Conservation (phyloP, 2,888 invertebrate species). For the Drosophila tanythrix region DNA sequence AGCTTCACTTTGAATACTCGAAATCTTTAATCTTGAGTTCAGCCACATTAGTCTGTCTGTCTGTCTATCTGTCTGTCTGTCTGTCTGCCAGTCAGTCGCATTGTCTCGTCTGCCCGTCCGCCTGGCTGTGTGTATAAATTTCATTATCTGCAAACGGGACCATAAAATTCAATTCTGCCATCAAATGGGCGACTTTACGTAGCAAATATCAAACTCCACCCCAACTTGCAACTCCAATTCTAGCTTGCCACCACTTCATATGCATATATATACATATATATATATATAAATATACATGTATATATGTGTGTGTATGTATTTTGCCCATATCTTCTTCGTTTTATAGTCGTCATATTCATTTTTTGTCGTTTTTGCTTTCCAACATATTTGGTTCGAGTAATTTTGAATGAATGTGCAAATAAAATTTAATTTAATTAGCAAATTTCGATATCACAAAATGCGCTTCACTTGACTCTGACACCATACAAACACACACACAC, state of each 20-base stretch:
- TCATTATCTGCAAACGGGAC: slow-evolving; percentile 77
- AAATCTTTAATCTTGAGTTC: not conserved
- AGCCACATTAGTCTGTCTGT: slow-evolving; percentile 8
- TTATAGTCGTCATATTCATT: slow-evolving; percentile 12
- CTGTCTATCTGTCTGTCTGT: not conserved
- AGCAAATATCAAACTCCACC: slow-evolving; percentile 13
- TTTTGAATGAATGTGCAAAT: slow-evolving; percentile 78
- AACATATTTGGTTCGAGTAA: slow-evolving; percentile 39
- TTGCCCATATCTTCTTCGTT: not conserved
- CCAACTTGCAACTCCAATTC: not conserved
- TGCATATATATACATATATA: not conserved
- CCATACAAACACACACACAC: not conserved
- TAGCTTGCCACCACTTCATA: not conserved
- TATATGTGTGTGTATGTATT: not conserved
- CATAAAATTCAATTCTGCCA: slow-evolving; percentile 69
- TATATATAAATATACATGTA: not conserved
- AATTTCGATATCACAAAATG: too few relatives aligned
- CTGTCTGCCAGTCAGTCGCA: slow-evolving; percentile 19
- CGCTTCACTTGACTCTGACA: slow-evolving; percentile 31
- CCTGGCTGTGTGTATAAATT: slow-evolving; percentile 58
- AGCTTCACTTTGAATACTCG: not conserved
- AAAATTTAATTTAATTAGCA: slow-evolving; percentile 80
- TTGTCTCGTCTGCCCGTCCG: slow-evolving; percentile 11
- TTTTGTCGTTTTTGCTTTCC: slow-evolving; percentile 13
- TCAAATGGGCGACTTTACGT: slow-evolving; percentile 28